Conservation (phyloP, 2,113 vertebrate species). For the Anthoscopus minutus region DNA sequence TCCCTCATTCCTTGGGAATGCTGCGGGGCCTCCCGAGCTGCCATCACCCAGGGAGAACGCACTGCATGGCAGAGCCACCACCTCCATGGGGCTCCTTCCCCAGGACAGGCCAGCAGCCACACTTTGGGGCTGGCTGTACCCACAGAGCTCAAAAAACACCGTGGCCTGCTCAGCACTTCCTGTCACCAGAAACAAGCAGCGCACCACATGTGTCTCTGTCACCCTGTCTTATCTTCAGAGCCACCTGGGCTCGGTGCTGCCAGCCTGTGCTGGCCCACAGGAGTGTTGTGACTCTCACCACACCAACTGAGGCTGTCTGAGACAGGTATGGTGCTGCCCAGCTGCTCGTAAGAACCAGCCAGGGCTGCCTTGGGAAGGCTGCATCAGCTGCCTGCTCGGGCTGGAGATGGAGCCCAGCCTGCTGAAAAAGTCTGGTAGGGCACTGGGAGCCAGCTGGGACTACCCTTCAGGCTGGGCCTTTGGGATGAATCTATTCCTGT, state of each 20-base stretch:
- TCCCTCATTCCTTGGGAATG: constrained; percentile 45
- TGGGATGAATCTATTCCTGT: background rate
- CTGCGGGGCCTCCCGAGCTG: background rate
- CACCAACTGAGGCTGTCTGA: fast-evolving
- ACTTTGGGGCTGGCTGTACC: fast-evolving
- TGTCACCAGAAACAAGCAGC: background rate
- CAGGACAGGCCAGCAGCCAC: fast-evolving
- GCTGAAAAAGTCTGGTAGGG: background rate
- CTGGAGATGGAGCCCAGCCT: background rate
- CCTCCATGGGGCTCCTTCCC: fast-evolving
- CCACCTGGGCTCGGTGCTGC: fast-evolving
- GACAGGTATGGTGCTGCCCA: fast-evolving
- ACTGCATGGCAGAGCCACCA: background rate
- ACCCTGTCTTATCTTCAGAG: background rate
- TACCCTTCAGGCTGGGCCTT: background rate
- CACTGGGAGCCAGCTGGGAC: background rate
- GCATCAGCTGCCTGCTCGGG: fast-evolving
- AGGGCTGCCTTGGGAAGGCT: fast-evolving
- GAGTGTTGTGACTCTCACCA: background rate
- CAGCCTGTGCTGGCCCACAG: fast-evolving
- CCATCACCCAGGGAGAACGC: fast-evolving
- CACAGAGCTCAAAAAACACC: background rate
- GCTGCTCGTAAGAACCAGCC: background rate
- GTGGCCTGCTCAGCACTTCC: fast-evolving
- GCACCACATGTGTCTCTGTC: fast-evolving